phyloP scores from a whole-genome alignment of 1,140 invertebrate species.

The Plodia interpunctella region DNA sequence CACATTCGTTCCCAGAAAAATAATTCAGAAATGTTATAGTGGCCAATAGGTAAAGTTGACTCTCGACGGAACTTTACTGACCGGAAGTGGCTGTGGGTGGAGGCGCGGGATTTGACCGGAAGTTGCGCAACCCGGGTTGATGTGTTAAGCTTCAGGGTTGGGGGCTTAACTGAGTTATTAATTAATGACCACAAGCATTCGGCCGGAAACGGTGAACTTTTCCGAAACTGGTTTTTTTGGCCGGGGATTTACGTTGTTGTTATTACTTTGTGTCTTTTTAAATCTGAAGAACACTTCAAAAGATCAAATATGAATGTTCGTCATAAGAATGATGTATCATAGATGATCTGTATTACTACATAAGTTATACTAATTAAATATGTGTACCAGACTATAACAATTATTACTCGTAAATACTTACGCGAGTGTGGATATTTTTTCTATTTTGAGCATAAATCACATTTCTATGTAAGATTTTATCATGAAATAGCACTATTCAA shows the following conservation, averaged over 20 bases:
- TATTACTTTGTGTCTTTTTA: too few relatives aligned
- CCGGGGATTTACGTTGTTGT: background rate
- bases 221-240: slow-evolving; percentile 6
- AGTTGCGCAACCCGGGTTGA: slow-evolving; percentile 48
- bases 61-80: slow-evolving; percentile 46
- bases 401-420: too few relatives aligned
- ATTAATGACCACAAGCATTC: slow-evolving; percentile 58
- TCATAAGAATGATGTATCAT: too few relatives aligned
- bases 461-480: too few relatives aligned
- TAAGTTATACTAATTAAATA: too few relatives aligned
- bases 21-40: background rate
- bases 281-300: background rate
- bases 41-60: slow-evolving; percentile 15
- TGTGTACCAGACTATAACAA: too few relatives aligned
- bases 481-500: too few relatives aligned
- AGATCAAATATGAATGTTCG: too few relatives aligned
- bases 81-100: slow-evolving; percentile 58
- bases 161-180: slow-evolving; percentile 64
- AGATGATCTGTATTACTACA: too few relatives aligned
- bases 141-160: slow-evolving; percentile 61
- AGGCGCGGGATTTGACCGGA: slow-evolving; percentile 67
- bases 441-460: too few relatives aligned
- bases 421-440: too few relatives aligned
- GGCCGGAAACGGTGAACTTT: slow-evolving; percentile 38
- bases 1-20: too few relatives aligned